Conservation (phyloP, 1,140 invertebrate species). For the Bombus vancouverensis region DNA sequence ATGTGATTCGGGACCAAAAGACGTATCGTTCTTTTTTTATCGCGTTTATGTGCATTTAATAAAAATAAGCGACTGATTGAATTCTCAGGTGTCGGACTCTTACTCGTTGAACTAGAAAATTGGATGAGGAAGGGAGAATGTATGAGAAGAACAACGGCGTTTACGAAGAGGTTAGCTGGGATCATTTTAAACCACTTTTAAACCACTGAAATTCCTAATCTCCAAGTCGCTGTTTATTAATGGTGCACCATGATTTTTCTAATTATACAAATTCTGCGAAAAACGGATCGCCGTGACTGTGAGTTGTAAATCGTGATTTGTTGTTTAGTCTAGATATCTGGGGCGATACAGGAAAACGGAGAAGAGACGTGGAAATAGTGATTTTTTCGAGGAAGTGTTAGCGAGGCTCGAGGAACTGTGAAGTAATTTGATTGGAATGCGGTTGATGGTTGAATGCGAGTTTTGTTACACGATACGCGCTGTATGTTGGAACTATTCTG, state of each 20-base stretch:
- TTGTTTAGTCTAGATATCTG: neutral
- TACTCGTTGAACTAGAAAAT: neutral
- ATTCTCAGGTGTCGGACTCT: neutral
- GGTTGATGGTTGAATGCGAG: neutral
- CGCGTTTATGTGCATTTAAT: neutral
- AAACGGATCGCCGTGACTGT: neutral
- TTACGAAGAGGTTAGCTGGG: slow-evolving; percentile 47
- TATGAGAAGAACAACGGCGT: slow-evolving; percentile 32
- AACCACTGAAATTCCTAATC: neutral
- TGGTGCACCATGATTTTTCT: neutral
- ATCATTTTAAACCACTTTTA: neutral
- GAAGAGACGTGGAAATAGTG: neutral
- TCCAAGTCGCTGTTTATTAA: neutral
- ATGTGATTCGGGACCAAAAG: neutral
- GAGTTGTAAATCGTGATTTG: neutral
- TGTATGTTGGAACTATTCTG: neutral
- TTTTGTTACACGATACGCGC: neutral
- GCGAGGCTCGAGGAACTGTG: neutral
- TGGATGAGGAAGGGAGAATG: slow-evolving; percentile 26
- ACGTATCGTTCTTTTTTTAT: neutral
- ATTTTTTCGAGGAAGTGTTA: neutral
- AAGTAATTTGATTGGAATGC: neutral
- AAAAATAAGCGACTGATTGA: neutral
- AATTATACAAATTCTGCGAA: neutral
- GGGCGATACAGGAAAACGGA: neutral